Base-by-base conservation (phyloP, 2,113 vertebrate species). In the Gymnobelideus leadbeateri region DNA sequence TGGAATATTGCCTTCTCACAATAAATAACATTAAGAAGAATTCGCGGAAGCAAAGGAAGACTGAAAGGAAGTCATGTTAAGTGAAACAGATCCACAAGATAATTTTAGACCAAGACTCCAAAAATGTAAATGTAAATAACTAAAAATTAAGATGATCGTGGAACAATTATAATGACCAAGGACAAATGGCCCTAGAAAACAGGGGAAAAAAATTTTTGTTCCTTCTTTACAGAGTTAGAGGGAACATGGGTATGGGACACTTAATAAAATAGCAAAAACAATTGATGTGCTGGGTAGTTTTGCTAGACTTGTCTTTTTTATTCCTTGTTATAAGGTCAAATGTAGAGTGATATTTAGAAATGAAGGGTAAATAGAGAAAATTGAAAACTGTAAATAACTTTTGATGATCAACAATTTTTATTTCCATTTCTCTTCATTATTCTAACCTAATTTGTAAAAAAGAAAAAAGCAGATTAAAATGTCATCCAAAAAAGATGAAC, bases 401-500 rank as follows among this genome's bases (percentile, higher is more conserved):
- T 94, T 51, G 26, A 91, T 46, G 90, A 94, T 51, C 55, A 52
- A 89, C 0, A 95, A 96, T 92, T 43, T n/a, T 92, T 92, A 94
- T 31, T 46, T 47, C 37, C 53, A 93, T 92, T n/a, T 0, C 0
- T 92, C 55, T 3, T 54, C 51, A 51, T 26, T 94, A 26, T 89
- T 84, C 54, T 95, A 61, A 91, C 23, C 51, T 51, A 95, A 96
- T 91, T 61, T 14, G 93, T 11, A 19, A 91, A 95, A 96, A 96
- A 7, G 1, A 89, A 50, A 49, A 96, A 91, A 49, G 1, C 28
- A 37, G 11, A 31, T 68, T 68, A 68, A 68, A 68, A 68, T 37
- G 28, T 68, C 28, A 68, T 68, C 4, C 11, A 68, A 14, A 68
- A 37, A 68, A 55, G 28, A 68, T 28, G 12, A n/a, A n/a, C 0